Base-by-base conservation (phyloP, 1,140 invertebrate genomes). In the Lepidurus apus region DNA sequence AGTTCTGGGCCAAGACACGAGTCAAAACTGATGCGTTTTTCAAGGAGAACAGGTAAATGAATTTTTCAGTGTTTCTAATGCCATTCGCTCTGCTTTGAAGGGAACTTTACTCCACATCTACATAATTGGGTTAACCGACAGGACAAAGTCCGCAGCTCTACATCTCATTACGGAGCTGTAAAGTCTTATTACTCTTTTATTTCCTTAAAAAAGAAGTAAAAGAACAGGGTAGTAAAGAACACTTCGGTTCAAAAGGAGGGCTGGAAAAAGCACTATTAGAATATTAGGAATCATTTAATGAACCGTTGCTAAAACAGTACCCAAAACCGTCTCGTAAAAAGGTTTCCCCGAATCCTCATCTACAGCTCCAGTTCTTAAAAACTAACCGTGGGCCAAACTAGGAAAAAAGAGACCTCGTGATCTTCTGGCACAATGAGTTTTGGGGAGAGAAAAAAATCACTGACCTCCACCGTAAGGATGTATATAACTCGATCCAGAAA, bases 261-360 rank as follows among this genome's bases (percentile, higher is more conserved):
- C 17, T 21, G 13, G 8, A 21, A 65, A 21, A 1, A 65, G 17
- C 21, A 21, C 53, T n/a, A 65, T 21, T 65, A n/a, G 17, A 65
- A n/a, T 65, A 65, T 65, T 65, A 65, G 53, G 53, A 65, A 65
- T 65, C 53, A 17, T 65, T 65, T 65, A 65, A 65, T 65, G 53
- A 65, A 65, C 53, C 53, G 53, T 65, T 65, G 21, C 53, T 21
- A 65, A 65, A 65, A 47, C 10, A 65, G 13, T 65, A 13, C 13
- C 21, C 0, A 7, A 65, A 65, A 65, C 45, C 17, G 45, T 7
- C 53, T 65, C 21, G 6, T 7, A 34, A 65, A n/a, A 21, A 65
- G 17, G 53, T 65, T 17, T 65, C 53, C 34, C 4, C 1, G 21
- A 65, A 65, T 65, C 21, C 53, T n/a, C 53, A 17, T 65, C 53